These are phyloP conservation scores for Cacoxenus indagator DNA, from an alignment of 2,888 invertebrate genomes.

Conservation along the genomic window DNA sequence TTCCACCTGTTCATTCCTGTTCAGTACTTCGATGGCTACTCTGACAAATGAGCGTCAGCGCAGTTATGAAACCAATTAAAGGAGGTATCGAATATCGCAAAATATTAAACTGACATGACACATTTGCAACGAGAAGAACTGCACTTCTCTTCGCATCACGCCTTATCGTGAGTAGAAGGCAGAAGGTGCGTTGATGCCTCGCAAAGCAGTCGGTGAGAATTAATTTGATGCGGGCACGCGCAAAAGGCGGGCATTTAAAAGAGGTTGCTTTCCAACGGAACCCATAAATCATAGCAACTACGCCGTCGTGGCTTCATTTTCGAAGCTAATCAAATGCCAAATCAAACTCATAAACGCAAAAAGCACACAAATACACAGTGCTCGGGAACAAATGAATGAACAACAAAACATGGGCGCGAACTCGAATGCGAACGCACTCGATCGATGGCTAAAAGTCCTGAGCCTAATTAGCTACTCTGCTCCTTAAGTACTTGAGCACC, in stretches of 20 bases:
- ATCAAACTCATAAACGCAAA: slow-evolving; percentile 36
- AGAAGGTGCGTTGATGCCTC: background rate
- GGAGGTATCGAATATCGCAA: slow-evolving; percentile 51
- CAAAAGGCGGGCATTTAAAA: slow-evolving; percentile 1
- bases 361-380: slow-evolving; percentile 19
- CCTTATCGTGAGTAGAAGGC: background rate
- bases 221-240: slow-evolving; percentile 42
- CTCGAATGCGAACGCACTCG: background rate
- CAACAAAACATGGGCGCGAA: background rate
- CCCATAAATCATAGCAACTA: slow-evolving; percentile 56
- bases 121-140: slow-evolving; percentile 27
- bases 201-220: slow-evolving; percentile 38
- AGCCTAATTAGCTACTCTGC: slow-evolving; percentile 52
- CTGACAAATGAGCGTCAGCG: slow-evolving; percentile 63
- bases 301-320: slow-evolving; percentile 18
- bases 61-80: slow-evolving; percentile 65
- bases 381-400: slow-evolving; percentile 9
- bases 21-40: slow-evolving; percentile 58
- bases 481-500: slow-evolving; percentile 44
- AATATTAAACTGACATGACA: slow-evolving; percentile 48
- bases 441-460: slow-evolving; percentile 23
- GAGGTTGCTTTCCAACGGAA: slow-evolving; percentile 22
- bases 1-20: slow-evolving; percentile 62
- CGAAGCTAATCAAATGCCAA: slow-evolving; percentile 38
- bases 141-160: background rate